These are phyloP conservation scores for Onychorhynchus coronatus DNA, from an alignment of 2,113 vertebrate species.

Conservation along the genomic window DNA sequence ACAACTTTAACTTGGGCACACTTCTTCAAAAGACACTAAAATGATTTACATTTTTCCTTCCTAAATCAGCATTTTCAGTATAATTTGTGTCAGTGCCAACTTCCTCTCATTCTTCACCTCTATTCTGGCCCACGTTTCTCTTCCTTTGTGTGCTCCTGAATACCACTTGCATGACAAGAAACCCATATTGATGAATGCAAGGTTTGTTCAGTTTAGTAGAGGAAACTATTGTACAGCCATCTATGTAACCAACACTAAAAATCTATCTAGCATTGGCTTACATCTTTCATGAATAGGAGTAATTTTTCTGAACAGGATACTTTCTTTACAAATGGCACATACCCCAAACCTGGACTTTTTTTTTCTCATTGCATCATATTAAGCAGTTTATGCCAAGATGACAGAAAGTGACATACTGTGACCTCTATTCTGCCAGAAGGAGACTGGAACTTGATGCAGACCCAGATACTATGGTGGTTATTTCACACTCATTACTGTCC, in stretches of 20 bases:
- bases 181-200: background rate
- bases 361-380: background rate
- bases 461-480: background rate
- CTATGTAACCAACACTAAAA: background rate
- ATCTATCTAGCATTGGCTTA: background rate
- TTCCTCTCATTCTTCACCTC: conserved; percentile 32
- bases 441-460: background rate
- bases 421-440: background rate
- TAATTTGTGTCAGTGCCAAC: conserved; percentile 16
- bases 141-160: background rate
- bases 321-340: background rate
- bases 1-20: conserved; percentile 29
- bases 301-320: background rate
- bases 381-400: background rate
- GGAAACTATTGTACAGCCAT: background rate
- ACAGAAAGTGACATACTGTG: conserved; percentile 5
- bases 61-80: conserved; percentile 48
- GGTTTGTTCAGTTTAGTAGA: background rate
- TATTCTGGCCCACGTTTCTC: background rate
- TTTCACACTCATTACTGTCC: background rate
- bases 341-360: background rate
- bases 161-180: background rate
- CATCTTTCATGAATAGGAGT: background rate
- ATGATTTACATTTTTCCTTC: conserved; percentile 9
- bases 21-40: conserved; percentile 49